Evolutionary conservation across 2,797 vertebrate species (phyloP).

Genomic region (Scleropages formosus): DNA sequence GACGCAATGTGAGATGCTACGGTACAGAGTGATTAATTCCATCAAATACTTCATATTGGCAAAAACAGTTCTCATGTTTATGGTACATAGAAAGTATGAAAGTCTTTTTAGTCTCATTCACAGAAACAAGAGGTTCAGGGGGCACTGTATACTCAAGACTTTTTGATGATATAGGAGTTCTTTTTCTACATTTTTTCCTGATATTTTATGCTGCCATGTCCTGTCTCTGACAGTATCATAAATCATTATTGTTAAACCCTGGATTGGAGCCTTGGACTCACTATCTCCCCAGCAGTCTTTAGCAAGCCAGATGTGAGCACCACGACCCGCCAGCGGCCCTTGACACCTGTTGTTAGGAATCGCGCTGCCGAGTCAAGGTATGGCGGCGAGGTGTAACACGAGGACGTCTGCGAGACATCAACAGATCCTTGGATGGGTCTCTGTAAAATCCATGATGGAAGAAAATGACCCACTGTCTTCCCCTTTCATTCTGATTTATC

Average conservation of each 20-base stretch:
- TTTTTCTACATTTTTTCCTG: conserved; percentile 36
- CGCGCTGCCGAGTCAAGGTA: conserved; percentile 45
- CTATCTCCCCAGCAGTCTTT: conserved; percentile 73
- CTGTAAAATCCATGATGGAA: neutral
- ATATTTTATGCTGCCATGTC: conserved; percentile 64
- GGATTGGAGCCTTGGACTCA: conserved; percentile 63
- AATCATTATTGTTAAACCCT: conserved; percentile 68
- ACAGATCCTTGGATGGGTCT: conserved; percentile 25
- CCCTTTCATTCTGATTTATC: conserved; percentile 1
- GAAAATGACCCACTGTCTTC: neutral
- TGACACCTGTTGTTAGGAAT: conserved; percentile 69
- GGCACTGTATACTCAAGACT: too few relatives aligned
- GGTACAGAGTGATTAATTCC: too few relatives aligned
- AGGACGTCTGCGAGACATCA: conserved; percentile 22
- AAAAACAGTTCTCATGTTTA: too few relatives aligned
- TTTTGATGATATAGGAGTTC: neutral
- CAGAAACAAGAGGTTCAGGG: too few relatives aligned
- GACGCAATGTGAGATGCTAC: too few relatives aligned
- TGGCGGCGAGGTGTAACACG: conserved; percentile 42
- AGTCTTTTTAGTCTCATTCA: too few relatives aligned
- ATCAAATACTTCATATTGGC: too few relatives aligned
- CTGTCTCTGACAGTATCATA: conserved; percentile 67
- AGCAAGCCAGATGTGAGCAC: conserved; percentile 72
- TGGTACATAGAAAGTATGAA: too few relatives aligned
- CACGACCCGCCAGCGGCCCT: conserved; percentile 56